Evolutionary conservation across 2,888 invertebrate genomes (phyloP).

Genomic region (Chrysolina americana): DNA sequence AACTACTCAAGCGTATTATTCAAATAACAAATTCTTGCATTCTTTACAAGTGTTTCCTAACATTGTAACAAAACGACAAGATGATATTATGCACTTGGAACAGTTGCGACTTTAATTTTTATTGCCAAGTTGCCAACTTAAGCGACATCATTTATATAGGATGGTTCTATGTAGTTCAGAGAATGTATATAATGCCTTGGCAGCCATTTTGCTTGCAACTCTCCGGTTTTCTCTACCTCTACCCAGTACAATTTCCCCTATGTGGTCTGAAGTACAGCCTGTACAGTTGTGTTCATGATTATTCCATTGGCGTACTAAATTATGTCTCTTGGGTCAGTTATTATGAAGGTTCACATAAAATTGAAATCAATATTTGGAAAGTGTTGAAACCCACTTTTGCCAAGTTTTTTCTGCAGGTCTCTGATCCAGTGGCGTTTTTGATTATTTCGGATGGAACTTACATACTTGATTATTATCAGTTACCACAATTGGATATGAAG

Average conservation of each 20-base stretch:
- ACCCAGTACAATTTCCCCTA: conserved; percentile 37
- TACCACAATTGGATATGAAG: too few relatives aligned
- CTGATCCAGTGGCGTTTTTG: too few relatives aligned
- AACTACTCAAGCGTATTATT: too few relatives aligned
- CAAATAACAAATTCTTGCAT: too few relatives aligned
- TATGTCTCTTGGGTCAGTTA: not conserved
- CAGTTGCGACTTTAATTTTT: too few relatives aligned
- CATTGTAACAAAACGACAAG: not conserved
- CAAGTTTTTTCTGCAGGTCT: too few relatives aligned
- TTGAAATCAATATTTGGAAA: too few relatives aligned
- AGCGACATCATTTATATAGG: too few relatives aligned
- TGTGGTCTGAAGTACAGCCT: conserved; percentile 35
- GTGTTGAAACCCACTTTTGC: too few relatives aligned
- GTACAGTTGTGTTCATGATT: conserved; percentile 42
- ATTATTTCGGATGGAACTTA: not conserved
- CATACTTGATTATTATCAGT: too few relatives aligned
- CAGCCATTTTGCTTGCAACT: conserved; percentile 37
- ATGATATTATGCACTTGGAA: too few relatives aligned
- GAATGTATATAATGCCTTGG: not conserved
- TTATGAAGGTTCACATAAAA: not conserved
- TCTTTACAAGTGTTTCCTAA: not conserved
- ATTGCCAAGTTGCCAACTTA: too few relatives aligned
- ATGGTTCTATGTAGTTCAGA: not conserved
- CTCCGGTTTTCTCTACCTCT: conserved; percentile 29
- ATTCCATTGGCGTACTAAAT: conserved; percentile 34